phyloP scores from a whole-genome alignment of 2,888 invertebrate species.

The Exephanes ischioxanthus region DNA sequence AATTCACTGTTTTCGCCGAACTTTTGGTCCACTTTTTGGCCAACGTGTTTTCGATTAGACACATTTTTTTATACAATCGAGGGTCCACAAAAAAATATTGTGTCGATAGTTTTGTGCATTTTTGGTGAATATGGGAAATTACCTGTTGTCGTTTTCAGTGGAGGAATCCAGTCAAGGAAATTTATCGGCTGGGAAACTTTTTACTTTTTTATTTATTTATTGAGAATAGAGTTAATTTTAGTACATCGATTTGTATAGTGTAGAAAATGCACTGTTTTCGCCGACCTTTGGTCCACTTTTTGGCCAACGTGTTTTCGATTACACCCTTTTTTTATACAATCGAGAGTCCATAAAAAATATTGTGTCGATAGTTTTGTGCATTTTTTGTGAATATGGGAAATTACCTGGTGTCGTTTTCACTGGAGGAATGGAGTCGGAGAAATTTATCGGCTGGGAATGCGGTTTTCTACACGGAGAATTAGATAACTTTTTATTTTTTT shows the following conservation, averaged over 20 bases:
- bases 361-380: not conserved
- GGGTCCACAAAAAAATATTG: too few relatives aligned
- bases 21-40: not conserved
- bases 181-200: not conserved
- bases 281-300: not conserved
- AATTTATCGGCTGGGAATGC: not conserved
- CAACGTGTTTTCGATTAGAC: not conserved
- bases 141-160: not conserved
- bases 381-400: not conserved
- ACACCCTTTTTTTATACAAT: too few relatives aligned
- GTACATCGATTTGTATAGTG: not conserved
- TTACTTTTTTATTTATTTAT: not conserved
- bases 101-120: too few relatives aligned
- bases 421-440: not conserved
- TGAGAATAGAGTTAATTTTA: not conserved
- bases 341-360: too few relatives aligned
- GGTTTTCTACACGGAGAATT: not conserved
- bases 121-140: too few relatives aligned
- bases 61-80: too few relatives aligned
- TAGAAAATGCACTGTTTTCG: not conserved
- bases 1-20: not conserved
- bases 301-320: not conserved
- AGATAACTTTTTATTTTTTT: not conserved
- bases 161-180: slow-evolving; percentile 5
- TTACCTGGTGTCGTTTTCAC: not conserved